Evolutionary conservation across 1,140 invertebrate genomes (phyloP).

Genomic region (Drosophila asahinai): DNA sequence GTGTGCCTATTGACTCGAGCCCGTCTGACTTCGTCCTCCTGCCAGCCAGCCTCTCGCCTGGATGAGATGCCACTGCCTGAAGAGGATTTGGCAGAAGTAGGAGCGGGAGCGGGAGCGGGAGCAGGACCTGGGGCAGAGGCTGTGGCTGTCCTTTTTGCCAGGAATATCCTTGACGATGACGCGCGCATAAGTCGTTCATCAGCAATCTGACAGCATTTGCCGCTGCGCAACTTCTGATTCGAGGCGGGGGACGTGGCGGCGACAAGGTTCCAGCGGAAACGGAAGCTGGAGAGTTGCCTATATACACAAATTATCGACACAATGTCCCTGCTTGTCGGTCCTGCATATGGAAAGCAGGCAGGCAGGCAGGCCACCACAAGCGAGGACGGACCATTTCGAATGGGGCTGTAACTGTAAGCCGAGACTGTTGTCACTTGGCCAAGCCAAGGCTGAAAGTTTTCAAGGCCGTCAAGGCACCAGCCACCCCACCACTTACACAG

Average conservation of each 20-base stretch:
- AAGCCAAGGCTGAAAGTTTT: slow-evolving; percentile 60
- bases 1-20: slow-evolving; percentile 50
- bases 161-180: slow-evolving; percentile 58
- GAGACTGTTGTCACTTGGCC: slow-evolving; percentile 37
- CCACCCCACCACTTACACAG: slow-evolving; percentile 14
- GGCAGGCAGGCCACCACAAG: background rate
- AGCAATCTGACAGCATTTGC: slow-evolving; percentile 44
- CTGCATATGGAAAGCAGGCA: slow-evolving; percentile 52
- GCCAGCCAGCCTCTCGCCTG: slow-evolving; percentile 9
- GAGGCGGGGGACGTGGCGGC: background rate
- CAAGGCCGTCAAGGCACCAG: slow-evolving; percentile 47
- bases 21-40: slow-evolving; percentile 30
- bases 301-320: slow-evolving; percentile 76
- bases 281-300: slow-evolving; percentile 50
- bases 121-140: slow-evolving; percentile 8
- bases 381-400: slow-evolving; percentile 19
- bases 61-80: slow-evolving; percentile 21
- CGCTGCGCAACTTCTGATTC: slow-evolving; percentile 67
- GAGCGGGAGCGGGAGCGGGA: slow-evolving; percentile 18
- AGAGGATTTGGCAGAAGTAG: slow-evolving; percentile 38
- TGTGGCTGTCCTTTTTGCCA: slow-evolving; percentile 34
- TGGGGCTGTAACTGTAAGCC: slow-evolving; percentile 46
- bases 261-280: background rate
- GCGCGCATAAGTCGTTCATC: slow-evolving; percentile 51
- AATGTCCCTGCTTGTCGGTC: slow-evolving; percentile 51